phyloP scores from a whole-genome alignment of 2,888 invertebrate genomes.

The Augochlorella aurata region DNA sequence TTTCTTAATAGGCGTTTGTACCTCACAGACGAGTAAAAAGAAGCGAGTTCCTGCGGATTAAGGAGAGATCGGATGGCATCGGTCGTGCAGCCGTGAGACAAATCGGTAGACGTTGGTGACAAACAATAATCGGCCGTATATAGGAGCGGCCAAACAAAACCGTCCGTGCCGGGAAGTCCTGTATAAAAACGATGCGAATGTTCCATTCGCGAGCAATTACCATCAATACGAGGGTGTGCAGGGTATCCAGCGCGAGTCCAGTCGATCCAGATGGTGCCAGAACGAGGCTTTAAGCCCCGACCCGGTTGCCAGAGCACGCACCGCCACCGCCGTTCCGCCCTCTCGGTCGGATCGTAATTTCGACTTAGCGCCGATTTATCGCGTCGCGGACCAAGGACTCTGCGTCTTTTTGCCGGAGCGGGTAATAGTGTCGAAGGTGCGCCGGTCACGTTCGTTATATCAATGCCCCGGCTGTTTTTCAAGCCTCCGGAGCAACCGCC shows the following conservation, averaged over 20 bases:
- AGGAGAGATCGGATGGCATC: neutral
- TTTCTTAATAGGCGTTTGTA: no score
- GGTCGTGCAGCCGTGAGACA: slow-evolving; percentile 5
- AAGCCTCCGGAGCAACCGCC: neutral
- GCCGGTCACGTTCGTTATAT: slow-evolving; percentile 78
- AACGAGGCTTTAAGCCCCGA: slow-evolving; percentile 74
- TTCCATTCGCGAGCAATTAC: slow-evolving; percentile 56
- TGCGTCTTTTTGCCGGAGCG: slow-evolving; percentile 49
- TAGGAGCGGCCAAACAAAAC: slow-evolving; percentile 26
- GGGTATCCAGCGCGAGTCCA: slow-evolving; percentile 45
- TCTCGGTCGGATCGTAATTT: slow-evolving; percentile 77
- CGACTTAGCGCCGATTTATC: slow-evolving; percentile 80
- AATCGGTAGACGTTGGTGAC: neutral
- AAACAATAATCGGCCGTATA: slow-evolving; percentile 19
- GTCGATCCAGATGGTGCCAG: slow-evolving; percentile 68
- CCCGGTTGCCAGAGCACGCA: slow-evolving; percentile 76
- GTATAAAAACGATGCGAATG: slow-evolving; percentile 52
- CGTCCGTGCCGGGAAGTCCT: slow-evolving; percentile 16
- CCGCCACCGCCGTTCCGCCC: slow-evolving; percentile 58
- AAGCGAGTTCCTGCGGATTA: neutral
- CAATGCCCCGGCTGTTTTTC: slow-evolving; percentile 72
- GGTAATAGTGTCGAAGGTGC: slow-evolving; percentile 75
- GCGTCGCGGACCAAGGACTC: slow-evolving; percentile 55
- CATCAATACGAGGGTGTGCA: slow-evolving; percentile 55
- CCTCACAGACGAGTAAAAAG: neutral